Base-by-base conservation (phyloP, 1,140 invertebrate species). In the Temnothorax longispinosus region DNA sequence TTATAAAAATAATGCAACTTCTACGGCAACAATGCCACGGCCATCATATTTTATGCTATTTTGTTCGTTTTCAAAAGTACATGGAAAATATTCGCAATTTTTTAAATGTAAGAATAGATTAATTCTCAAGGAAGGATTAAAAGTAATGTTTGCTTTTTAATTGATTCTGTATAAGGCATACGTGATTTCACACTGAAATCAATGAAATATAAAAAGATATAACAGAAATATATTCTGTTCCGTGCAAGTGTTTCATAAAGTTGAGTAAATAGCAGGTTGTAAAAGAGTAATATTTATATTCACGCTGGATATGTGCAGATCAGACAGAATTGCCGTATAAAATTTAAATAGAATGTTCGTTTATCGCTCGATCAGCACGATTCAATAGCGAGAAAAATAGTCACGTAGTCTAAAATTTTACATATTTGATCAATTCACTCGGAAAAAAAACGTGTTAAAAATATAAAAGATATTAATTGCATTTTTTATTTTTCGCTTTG, bases 251-350 rank as follows among this genome's bases (percentile, higher is more conserved):
- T 81, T 81, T 81, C 32, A 58, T 44, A 58, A 71, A 71, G 32
- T 62, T 18, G 35, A 71, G 21, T 58, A 81, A 81, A 81, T 81
- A 71, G 44, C 15, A 27, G 65, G 13, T 69, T 69, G 47, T 71
- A 44, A 52, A 72, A 71, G 38, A 32, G 27, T 18, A 56, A 71
- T 71, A 81, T 81, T 71, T 81, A 71, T 81, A 81, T 81, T 71
- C 52, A 71, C 54, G 15, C 21, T 10, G 35, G 27, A 38, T 69
- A 52, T 38, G 21, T 71, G 64, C 47, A 27, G 35, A 41, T 6
- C 38, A 32, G 54, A 44, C 11, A 56, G 21, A 81, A 44, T 44
- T 15, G 13, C 44, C 10, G 8, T 71, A 44, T 71, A 71, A 81
- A 81, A 71, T 81, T 81, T 21, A 4, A 13, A 13, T 47, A 38